A percentile compares a stretch with the other conserved stretches of the same genome.
phyloP scores from a whole-genome alignment of 2,888 invertebrate genomes.

The Coenonympha arcania region DNA sequence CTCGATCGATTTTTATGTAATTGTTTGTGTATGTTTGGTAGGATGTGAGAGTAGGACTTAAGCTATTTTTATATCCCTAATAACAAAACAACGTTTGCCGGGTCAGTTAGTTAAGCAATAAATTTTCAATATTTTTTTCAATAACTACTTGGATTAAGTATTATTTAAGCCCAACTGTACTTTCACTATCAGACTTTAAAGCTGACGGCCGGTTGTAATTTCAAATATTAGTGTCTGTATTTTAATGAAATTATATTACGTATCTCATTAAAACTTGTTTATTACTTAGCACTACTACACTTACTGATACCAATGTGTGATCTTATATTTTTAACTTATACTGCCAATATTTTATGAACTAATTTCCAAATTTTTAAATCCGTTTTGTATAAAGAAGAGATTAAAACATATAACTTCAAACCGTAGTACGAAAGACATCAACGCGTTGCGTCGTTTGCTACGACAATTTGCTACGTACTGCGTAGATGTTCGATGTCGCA shows the following conservation, averaged over 20 bases:
- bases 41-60: too few species aligned
- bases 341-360: neutral
- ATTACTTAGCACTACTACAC: too few species aligned
- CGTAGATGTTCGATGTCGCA: too few species aligned
- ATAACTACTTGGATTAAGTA: too few species aligned
- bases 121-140: too few species aligned
- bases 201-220: neutral
- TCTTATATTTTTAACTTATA: neutral
- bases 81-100: neutral
- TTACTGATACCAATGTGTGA: neutral
- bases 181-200: neutral
- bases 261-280: neutral
- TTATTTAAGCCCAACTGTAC: neutral
- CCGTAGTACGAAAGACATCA: slow-evolving; percentile 11
- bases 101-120: too few species aligned
- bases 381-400: neutral
- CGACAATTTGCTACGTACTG: neutral
- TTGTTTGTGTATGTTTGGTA: too few species aligned
- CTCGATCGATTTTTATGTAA: too few species aligned
- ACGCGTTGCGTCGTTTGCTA: too few species aligned
- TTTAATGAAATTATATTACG: neutral
- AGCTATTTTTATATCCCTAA: too few species aligned
- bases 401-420: neutral
- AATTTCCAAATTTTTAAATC: neutral
- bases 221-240: neutral